Conservation (phyloP, 2,113 vertebrate species). For the Romanogobio albipinnatus region DNA sequence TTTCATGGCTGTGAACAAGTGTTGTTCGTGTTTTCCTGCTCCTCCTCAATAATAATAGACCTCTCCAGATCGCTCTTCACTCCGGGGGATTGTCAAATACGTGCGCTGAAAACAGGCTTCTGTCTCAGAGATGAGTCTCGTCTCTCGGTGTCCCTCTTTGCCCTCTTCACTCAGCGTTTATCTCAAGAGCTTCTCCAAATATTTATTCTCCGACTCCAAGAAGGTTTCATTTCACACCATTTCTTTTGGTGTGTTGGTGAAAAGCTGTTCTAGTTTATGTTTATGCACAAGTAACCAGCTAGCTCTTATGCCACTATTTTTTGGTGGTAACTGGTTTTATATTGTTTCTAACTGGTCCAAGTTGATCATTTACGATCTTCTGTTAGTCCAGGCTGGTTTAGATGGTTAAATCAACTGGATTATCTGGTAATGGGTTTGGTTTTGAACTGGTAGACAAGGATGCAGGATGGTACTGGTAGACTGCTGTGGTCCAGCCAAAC, state of each 20-base stretch:
- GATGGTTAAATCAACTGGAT: not conserved
- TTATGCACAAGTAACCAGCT: no score
- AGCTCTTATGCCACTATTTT: no score
- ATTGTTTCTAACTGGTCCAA: not conserved
- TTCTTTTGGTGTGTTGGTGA: not conserved
- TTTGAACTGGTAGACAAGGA: not conserved
- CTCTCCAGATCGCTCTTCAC: slow-evolving; percentile 16
- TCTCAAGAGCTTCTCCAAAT: slow-evolving; percentile 8
- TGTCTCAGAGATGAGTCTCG: slow-evolving; percentile 24
- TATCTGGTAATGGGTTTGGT: not conserved
- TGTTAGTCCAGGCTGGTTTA: not conserved
- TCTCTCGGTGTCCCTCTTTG: not conserved
- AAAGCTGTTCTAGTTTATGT: not conserved
- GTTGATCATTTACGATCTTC: not conserved
- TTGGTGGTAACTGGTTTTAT: not conserved
- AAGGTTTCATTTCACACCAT: not conserved
- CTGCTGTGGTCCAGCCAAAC: no score
- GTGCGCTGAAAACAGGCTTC: slow-evolving; percentile 18
- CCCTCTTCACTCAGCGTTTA: not conserved
- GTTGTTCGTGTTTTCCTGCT: slow-evolving; percentile 17
- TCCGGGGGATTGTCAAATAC: not conserved
- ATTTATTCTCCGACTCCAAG: not conserved
- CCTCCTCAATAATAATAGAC: slow-evolving; percentile 18
- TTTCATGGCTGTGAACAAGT: slow-evolving; percentile 6
- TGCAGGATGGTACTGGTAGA: not conserved